Conservation (phyloP, 2,888 invertebrate species). For the Meteorus cinctellus region DNA sequence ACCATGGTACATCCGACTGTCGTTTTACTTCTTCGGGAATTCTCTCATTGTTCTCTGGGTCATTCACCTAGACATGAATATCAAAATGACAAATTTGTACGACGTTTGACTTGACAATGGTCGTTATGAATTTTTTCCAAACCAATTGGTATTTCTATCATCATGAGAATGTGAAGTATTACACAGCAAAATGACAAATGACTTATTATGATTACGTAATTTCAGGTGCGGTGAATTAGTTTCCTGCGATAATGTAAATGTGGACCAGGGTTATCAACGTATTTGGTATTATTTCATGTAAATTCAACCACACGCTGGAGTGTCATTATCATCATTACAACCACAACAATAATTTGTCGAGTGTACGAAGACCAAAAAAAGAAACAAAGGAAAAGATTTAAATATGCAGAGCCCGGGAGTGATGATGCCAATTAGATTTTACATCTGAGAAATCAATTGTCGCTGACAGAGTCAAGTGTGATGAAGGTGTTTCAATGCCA, state of each 20-base stretch:
- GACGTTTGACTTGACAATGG: neutral
- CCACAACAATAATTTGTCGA: neutral
- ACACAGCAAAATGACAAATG: neutral
- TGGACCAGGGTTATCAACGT: slow-evolving; percentile 18
- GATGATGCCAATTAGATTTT: neutral
- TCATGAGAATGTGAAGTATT: neutral
- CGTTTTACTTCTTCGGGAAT: slow-evolving; percentile 54
- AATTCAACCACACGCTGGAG: neutral
- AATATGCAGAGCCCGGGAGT: neutral
- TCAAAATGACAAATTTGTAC: neutral
- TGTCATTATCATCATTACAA: slow-evolving; percentile 16
- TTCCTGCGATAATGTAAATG: slow-evolving; percentile 21
- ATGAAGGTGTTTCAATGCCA: slow-evolving; percentile 39
- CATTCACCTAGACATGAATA: slow-evolving; percentile 63
- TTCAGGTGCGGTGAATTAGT: slow-evolving; percentile 25
- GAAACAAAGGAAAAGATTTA: neutral
- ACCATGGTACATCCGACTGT: slow-evolving; percentile 61
- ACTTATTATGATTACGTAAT: slow-evolving; percentile 16
- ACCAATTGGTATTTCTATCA: neutral
- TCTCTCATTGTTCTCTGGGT: slow-evolving; percentile 65
- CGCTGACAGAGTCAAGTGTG: neutral
- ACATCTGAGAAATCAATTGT: neutral
- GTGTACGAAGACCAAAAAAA: neutral
- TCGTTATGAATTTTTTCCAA: neutral
- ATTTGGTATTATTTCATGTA: slow-evolving; percentile 4